Conservation (phyloP, 2,797 vertebrate species). For the Lagocephalus sceleratus region DNA sequence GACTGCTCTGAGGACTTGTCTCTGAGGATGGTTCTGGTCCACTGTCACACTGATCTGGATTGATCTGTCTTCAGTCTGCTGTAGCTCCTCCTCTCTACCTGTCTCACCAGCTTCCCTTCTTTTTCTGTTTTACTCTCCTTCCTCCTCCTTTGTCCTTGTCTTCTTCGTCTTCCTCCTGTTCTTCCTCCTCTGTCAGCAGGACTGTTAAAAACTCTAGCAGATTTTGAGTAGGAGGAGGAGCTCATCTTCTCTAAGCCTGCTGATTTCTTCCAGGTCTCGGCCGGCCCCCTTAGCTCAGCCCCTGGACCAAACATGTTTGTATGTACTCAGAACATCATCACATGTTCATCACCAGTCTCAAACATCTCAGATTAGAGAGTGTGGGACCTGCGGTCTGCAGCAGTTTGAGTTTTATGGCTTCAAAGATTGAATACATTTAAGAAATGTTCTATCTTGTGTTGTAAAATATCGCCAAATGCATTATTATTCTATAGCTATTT, state of each 20-base stretch:
- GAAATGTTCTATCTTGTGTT: no score
- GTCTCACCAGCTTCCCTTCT: not conserved
- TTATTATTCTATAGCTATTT: no score
- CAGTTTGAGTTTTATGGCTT: no score
- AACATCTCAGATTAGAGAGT: no score
- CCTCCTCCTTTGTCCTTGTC: conserved; percentile 1
- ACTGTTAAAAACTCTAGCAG: conserved; percentile 99
- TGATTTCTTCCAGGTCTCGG: conserved; percentile 98
- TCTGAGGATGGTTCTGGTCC: not conserved
- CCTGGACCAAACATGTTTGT: conserved; percentile 98
- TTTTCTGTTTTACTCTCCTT: not conserved
- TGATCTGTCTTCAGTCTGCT: conserved; percentile 12
- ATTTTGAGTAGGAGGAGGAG: conserved; percentile 99
- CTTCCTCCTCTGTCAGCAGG: conserved; percentile 77
- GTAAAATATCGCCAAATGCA: no score
- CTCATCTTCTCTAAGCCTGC: conserved; percentile 97
- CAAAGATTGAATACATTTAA: no score
- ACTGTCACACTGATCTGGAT: not conserved
- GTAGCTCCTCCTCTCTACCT: conserved; percentile 25
- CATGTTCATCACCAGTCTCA: conserved; percentile 1
- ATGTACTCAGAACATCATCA: conserved; percentile 82
- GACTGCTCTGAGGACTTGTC: not conserved
- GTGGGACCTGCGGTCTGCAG: no score
- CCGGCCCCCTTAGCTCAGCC: conserved; percentile 93
- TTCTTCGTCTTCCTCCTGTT: conserved; percentile 23